Conservation (phyloP, 2,113 vertebrate species). For the Alouatta palliata region DNA sequence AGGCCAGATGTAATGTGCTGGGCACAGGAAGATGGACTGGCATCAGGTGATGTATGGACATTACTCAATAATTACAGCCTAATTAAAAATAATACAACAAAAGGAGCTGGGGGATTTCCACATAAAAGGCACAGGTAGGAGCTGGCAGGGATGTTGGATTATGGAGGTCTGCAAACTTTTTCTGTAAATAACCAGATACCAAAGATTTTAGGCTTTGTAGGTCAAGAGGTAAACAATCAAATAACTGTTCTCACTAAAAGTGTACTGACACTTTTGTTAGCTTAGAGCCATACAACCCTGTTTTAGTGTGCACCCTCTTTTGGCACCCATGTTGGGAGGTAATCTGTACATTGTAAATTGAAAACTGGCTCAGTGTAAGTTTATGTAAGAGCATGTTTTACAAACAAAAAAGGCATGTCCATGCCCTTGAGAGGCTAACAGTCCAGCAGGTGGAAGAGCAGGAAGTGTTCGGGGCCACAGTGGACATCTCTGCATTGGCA, state of each 20-base stretch:
- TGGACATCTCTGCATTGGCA: background rate
- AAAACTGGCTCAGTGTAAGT: background rate
- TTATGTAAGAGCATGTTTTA: background rate
- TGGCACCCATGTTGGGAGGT: background rate
- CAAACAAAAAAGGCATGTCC: background rate
- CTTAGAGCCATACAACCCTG: background rate
- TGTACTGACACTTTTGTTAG: background rate
- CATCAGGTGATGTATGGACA: background rate
- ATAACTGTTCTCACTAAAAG: background rate
- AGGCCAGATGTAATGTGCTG: background rate
- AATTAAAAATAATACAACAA: background rate
- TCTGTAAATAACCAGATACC: background rate
- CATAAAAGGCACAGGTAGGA: background rate
- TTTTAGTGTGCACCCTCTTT: background rate
- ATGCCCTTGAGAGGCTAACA: background rate
- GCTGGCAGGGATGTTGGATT: background rate
- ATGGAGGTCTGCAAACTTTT: background rate
- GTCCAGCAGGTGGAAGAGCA: background rate
- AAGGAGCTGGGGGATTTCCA: background rate
- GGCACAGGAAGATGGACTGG: background rate
- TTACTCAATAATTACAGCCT: background rate
- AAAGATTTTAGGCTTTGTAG: background rate
- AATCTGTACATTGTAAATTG: background rate
- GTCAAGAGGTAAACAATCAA: background rate
- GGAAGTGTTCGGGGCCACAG: background rate